phyloP scores from a whole-genome alignment of 2,797 vertebrate species.

The Peromyscus eremicus region DNA sequence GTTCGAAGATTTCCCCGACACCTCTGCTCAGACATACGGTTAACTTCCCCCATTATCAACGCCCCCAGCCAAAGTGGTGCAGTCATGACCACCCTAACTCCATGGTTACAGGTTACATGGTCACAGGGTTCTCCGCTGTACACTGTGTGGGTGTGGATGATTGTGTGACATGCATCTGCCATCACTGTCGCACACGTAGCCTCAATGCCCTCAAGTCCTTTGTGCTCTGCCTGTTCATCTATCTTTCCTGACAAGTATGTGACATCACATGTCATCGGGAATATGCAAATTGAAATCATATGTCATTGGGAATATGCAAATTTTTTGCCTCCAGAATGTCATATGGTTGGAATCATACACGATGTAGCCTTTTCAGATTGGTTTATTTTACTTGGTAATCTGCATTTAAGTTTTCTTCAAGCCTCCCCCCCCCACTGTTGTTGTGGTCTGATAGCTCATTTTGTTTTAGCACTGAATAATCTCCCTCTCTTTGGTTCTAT shows the following conservation, averaged over 20 bases:
- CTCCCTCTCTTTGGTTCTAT: not conserved
- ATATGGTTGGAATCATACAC: not conserved
- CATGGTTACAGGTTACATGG: not conserved
- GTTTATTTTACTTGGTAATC: slow-evolving; percentile 24
- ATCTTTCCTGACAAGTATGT: not conserved
- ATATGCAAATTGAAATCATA: slow-evolving; percentile 18
- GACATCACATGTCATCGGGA: not conserved
- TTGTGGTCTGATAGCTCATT: slow-evolving; percentile 7
- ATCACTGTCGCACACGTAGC: not conserved
- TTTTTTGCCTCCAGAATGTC: not conserved
- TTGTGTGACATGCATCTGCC: not conserved
- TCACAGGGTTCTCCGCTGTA: not conserved
- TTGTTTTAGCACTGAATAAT: slow-evolving; percentile 39
- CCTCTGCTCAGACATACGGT: not conserved
- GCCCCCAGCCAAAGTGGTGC: no score
- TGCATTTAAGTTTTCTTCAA: not conserved
- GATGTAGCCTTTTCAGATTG: not conserved
- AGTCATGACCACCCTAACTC: not conserved
- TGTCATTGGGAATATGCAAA: not conserved
- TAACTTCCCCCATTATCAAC: not conserved
- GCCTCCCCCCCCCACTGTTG: not conserved
- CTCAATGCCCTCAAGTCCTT: not conserved
- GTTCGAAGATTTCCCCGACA: not conserved
- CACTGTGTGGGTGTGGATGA: not conserved
- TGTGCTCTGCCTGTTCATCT: not conserved